These are phyloP conservation scores for Varroa destructor DNA, from an alignment of 1,140 invertebrate species.

Conservation along the genomic window DNA sequence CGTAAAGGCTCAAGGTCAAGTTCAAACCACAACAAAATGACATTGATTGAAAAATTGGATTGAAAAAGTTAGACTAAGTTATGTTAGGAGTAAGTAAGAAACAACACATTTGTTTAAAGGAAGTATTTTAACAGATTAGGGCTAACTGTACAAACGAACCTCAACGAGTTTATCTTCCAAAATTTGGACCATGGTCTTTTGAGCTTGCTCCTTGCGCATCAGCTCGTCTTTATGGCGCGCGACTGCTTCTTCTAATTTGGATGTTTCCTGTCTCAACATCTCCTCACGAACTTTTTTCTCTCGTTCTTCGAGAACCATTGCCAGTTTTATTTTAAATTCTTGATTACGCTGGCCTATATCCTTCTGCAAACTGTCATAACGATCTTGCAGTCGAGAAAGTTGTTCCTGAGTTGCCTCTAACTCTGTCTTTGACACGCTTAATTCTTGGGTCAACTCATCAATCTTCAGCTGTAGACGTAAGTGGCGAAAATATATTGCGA, in stretches of 20 bases:
- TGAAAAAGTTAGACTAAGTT: no score
- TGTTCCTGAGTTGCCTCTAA: not conserved
- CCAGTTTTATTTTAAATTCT: not conserved
- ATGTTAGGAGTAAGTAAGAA: no score
- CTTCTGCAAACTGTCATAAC: not conserved
- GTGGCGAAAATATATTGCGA: not conserved
- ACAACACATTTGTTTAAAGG: no score
- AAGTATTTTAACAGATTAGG: no score
- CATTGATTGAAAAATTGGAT: no score
- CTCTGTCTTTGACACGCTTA: not conserved
- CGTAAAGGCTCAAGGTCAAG: no score
- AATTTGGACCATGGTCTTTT: conserved; percentile 9
- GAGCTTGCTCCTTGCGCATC: not conserved
- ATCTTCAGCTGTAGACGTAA: not conserved
- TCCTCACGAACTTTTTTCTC: not conserved
- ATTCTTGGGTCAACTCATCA: not conserved
- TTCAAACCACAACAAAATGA: no score
- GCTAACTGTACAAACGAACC: not conserved
- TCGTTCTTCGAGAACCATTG: not conserved
- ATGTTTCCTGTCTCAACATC: not conserved
- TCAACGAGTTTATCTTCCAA: conserved; percentile 23
- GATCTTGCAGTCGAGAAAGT: not conserved
- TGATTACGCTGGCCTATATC: not conserved
- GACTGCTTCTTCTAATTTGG: not conserved
- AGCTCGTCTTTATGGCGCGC: not conserved